A percentile compares a stretch with the other conserved stretches of the same genome.
These are phyloP conservation scores for Delphinapterus leucas DNA, from an alignment of 2,113 vertebrate genomes.

Conservation along the genomic window DNA sequence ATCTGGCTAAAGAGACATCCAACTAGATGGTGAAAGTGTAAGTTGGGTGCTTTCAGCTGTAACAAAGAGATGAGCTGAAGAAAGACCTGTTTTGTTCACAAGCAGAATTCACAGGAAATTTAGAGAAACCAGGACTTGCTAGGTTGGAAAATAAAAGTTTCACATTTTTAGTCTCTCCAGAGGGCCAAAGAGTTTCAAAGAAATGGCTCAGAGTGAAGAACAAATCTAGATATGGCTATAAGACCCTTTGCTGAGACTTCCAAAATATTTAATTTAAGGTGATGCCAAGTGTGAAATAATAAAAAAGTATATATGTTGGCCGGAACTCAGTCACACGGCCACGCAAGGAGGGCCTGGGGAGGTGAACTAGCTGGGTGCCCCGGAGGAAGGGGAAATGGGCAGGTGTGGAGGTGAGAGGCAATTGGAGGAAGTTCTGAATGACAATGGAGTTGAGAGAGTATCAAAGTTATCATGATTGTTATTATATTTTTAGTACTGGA, in stretches of 20 bases:
- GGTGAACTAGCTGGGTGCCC: neutral
- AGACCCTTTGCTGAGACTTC: neutral
- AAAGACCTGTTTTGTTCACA: neutral
- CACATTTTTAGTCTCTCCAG: neutral
- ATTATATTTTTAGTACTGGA: neutral
- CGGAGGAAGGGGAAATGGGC: neutral
- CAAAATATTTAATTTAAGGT: neutral
- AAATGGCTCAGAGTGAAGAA: neutral
- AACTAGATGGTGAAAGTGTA: neutral
- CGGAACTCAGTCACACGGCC: neutral
- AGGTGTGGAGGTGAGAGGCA: neutral
- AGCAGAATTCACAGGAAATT: neutral
- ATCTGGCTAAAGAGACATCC: neutral
- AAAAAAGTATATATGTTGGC: neutral
- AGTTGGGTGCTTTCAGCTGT: neutral
- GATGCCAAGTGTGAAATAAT: neutral
- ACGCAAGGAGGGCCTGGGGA: neutral
- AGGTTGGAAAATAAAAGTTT: constrained; percentile 11
- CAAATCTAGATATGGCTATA: neutral
- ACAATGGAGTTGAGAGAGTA: neutral
- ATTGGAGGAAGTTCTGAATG: neutral
- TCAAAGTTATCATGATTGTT: neutral
- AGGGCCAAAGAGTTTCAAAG: neutral
- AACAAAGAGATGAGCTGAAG: neutral
- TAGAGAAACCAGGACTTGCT: neutral